Evolutionary conservation across 2,113 vertebrate genomes (phyloP).

Genomic region (Miniopterus natalensis): DNA sequence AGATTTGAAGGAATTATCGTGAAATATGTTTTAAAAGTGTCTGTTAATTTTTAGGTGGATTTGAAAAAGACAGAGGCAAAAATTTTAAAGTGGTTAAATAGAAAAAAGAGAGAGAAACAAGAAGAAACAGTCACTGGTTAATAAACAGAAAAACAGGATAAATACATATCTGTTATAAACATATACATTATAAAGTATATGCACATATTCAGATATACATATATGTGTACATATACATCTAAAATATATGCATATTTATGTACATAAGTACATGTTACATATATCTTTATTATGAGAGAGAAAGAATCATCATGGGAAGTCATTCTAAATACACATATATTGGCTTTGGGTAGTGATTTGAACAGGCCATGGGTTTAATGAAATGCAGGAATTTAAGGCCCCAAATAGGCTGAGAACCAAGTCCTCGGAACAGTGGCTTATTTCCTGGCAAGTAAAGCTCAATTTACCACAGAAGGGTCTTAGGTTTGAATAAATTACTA

Average conservation of each 20-base stretch:
- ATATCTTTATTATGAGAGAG: background rate
- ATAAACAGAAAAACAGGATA: background rate
- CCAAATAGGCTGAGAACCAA: background rate
- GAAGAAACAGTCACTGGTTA: background rate
- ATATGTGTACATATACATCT: background rate
- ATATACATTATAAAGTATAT: background rate
- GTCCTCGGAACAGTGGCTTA: background rate
- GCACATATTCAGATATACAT: too few relatives aligned
- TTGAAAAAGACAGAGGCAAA: background rate
- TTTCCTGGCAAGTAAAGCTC: background rate
- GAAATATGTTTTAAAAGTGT: slow-evolving; percentile 28
- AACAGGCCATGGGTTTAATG: background rate
- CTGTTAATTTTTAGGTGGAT: slow-evolving; percentile 14
- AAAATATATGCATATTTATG: background rate
- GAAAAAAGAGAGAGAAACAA: background rate
- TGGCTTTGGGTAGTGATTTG: background rate
- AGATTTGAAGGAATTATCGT: background rate
- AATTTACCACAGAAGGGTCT: background rate
- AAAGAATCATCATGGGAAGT: background rate
- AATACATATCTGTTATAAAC: background rate
- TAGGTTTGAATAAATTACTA: background rate
- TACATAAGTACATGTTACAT: background rate
- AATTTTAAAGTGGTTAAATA: background rate
- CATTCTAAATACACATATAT: background rate
- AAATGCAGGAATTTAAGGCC: background rate